Evolutionary conservation across 37 sponge, comb jelly and placozoan genomes (phyloP).

Genomic region (Eunapius fragilis): DNA sequence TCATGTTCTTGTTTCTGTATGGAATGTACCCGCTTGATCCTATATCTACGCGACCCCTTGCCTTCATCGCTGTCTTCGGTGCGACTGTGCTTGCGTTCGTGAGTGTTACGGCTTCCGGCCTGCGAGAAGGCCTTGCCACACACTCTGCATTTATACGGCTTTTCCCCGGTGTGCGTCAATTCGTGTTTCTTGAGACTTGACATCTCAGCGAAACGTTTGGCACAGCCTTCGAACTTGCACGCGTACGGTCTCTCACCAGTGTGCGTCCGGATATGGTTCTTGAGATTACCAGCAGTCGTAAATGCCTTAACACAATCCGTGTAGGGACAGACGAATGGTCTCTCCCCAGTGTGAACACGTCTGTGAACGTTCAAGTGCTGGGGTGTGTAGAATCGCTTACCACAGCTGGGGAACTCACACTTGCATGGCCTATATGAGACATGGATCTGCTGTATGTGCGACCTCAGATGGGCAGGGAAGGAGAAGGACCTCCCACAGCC

Average conservation of each 20-base stretch:
- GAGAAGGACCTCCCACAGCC: conserved; percentile 81
- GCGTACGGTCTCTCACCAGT: conserved; percentile 85
- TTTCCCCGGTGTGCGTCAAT: conserved; percentile 85
- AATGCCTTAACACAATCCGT: conserved; percentile 79
- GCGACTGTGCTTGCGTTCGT: conserved; percentile 73
- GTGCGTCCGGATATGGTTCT: conserved; percentile 90
- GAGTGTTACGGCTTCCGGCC: conserved; percentile 84
- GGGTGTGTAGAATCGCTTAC: conserved; percentile 85
- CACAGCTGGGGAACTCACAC: conserved; percentile 86
- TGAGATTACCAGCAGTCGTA: conserved; percentile 85
- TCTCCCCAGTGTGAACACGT: conserved; percentile 79
- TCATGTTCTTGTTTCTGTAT: neutral
- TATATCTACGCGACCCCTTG: conserved; percentile 27
- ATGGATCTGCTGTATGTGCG: conserved; percentile 82
- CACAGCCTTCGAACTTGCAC: conserved; percentile 77
- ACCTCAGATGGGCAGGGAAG: conserved; percentile 76
- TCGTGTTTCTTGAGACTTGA: conserved; percentile 89
- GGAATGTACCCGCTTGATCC: conserved; percentile 46
- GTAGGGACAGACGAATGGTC: conserved; percentile 82
- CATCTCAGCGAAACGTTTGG: conserved; percentile 83
- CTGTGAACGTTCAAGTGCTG: conserved; percentile 85
- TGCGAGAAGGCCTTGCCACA: conserved; percentile 85
- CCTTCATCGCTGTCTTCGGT: conserved; percentile 32
- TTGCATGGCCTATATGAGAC: conserved; percentile 80
- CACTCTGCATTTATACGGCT: conserved; percentile 80